Base-by-base conservation (phyloP, 1,140 invertebrate genomes). In the Mamestra configurata region DNA sequence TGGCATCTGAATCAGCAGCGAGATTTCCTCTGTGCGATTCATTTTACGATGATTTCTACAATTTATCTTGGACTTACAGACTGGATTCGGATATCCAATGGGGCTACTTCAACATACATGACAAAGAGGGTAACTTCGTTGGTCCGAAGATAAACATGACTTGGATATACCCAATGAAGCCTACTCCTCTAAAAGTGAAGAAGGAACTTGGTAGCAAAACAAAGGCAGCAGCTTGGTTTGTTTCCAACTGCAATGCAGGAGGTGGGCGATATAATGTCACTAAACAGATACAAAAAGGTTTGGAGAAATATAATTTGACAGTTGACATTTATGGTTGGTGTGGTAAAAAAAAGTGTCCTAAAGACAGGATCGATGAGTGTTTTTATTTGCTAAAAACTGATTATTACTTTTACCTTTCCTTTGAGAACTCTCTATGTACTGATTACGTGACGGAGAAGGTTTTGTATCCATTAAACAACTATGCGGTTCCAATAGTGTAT, bases 371-470 rank as follows among this genome's bases (percentile, higher is more conserved):
- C 73, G 84, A 88, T 22, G 89, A 90, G 20, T 93, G 90, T 80
- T 79, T 90, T 18, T 59, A 77, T 13, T 43, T 90, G 18, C 66
- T 93, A 2, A 82, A 87, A 64, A 81, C 72, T 15, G 81, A 90
- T 31, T 94, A 94, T 75, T 92, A 87, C 68, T 94, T 94, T 78
- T 94, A 92, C 82, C 80, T 94, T 20, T 83, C 88, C 13, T 94
- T 94, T 80, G 92, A 93, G 79, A 89, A 90, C 49, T 90, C 86
- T 8, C 7, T 86, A 3, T 81, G 82, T 68, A 88, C 88, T 18
- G 89, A 93, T 78, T 92, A 91, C 64, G 89, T 92, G 7, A 92
- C 89, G 6, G 89, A 92, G 37, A 89, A 90, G 55, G 61, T 91
- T 43, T 73, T 92, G 59, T 77, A 90, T 83, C 82, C 92, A 15